phyloP scores from a whole-genome alignment of 1,140 invertebrate species.

The fruit fly (Drosophila melanogaster) region DNA sequence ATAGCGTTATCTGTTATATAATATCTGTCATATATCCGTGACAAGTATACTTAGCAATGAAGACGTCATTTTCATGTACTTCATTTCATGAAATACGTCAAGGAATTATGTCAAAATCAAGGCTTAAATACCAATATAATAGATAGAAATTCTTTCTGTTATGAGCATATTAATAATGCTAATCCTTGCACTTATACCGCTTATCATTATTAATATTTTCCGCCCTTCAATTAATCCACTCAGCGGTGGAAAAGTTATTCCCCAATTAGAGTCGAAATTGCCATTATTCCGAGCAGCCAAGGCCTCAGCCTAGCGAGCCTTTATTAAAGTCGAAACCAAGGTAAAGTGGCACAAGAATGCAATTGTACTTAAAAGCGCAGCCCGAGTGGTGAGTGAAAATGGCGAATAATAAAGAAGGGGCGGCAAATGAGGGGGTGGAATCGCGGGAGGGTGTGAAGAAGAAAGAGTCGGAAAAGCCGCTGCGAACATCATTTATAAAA shows the following conservation, averaged over 20 bases:
- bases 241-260: slow-evolving; percentile 17
- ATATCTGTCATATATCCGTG: no score
- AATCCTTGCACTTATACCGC: background rate
- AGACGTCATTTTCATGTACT: no score
- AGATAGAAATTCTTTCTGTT: background rate
- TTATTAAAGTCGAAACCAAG: slow-evolving; percentile 67
- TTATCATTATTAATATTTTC: background rate
- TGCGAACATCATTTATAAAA: slow-evolving; percentile 75
- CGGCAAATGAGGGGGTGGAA: background rate
- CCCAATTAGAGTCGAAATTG: slow-evolving; percentile 27
- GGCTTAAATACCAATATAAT: background rate
- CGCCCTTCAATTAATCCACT: slow-evolving; percentile 3
- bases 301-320: slow-evolving; percentile 50
- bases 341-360: slow-evolving; percentile 57
- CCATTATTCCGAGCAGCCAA: slow-evolving; percentile 24
- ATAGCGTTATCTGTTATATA: no score
- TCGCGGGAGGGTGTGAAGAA: no score
- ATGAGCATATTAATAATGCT: background rate
- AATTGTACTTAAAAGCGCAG: slow-evolving; percentile 58
- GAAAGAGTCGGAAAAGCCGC: slow-evolving; percentile 40
- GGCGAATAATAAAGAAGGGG: slow-evolving; percentile 40
- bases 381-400: slow-evolving; percentile 49
- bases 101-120: background rate
- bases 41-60: no score
- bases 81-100: no score